Percentiles rank a stretch among this genome's conserved stretches.
phyloP scores from a whole-genome alignment of 2,888 invertebrate genomes.

The Argynnis bischoffii region DNA sequence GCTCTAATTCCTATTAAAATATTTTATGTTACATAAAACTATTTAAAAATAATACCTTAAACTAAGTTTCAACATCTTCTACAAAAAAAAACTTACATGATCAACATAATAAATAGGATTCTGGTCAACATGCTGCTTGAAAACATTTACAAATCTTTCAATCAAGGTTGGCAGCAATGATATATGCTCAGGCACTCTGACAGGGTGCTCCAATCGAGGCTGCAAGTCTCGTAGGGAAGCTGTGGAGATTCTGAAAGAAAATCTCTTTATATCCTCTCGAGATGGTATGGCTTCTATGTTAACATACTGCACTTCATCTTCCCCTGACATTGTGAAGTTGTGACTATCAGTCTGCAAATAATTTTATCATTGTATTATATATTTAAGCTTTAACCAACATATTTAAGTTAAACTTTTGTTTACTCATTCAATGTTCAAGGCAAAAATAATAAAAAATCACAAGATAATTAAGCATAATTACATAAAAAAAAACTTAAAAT shows the following conservation, averaged over 20 bases:
- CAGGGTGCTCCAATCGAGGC: slow-evolving; percentile 55
- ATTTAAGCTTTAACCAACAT: no score
- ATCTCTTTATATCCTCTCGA: slow-evolving; percentile 81
- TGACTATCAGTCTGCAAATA: slow-evolving; percentile 85
- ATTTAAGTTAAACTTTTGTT: no score
- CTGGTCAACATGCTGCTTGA: slow-evolving; percentile 87
- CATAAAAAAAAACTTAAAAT: no score
- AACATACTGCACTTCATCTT: slow-evolving; percentile 88
- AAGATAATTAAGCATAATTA: no score
- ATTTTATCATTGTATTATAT: slow-evolving; percentile 2
- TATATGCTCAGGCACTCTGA: slow-evolving; percentile 66
- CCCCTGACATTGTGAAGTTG: slow-evolving; percentile 85
- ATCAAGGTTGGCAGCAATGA: slow-evolving; percentile 86
- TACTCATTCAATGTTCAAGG: no score
- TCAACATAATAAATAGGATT: slow-evolving; percentile 85
- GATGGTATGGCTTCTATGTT: slow-evolving; percentile 89
- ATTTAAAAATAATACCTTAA: no score
- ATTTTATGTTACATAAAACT: not conserved
- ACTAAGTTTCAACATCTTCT: not conserved
- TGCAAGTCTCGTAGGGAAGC: slow-evolving; percentile 89
- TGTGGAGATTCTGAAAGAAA: slow-evolving; percentile 89
- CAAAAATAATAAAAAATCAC: no score
- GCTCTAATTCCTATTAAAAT: slow-evolving; percentile 85
- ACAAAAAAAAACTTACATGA: slow-evolving; percentile 64
- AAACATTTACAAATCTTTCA: slow-evolving; percentile 92